Percentiles rank a stretch among this genome's conserved stretches.
Conservation (phyloP, 2,888 invertebrate genomes). For the Didymodactylos carnosus region DNA sequence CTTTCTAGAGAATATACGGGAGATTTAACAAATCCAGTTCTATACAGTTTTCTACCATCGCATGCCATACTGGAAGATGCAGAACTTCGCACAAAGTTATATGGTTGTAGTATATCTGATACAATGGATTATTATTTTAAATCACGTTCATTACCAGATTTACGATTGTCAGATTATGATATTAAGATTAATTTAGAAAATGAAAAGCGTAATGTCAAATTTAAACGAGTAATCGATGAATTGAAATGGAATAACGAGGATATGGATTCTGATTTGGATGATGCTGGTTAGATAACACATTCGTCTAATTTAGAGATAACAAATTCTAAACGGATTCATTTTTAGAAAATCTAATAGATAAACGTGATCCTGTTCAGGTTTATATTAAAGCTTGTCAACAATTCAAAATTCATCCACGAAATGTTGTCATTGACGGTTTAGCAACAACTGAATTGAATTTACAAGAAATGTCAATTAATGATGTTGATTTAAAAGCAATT, state of each 20-base stretch:
- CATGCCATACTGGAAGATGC: background rate
- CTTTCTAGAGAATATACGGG: background rate
- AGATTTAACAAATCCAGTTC: background rate
- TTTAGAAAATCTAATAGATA: background rate
- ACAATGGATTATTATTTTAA: background rate
- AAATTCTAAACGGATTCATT: background rate
- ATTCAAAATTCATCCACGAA: background rate
- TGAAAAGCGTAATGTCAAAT: background rate
- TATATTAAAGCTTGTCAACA: background rate
- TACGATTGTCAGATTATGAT: background rate
- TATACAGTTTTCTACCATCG: background rate
- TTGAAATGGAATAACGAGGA: background rate
- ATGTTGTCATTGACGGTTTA: background rate
- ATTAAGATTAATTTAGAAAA: background rate
- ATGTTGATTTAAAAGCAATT: background rate
- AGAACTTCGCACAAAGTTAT: background rate
- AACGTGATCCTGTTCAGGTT: background rate
- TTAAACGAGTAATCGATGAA: background rate
- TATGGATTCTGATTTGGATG: background rate
- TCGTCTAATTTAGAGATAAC: no score
- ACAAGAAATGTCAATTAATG: background rate
- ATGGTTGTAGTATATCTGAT: background rate
- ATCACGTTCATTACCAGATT: background rate
- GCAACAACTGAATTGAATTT: background rate
- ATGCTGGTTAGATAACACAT: background rate